phyloP scores from a whole-genome alignment of 2,797 vertebrate species.

The Philypnodon macrostomus region DNA sequence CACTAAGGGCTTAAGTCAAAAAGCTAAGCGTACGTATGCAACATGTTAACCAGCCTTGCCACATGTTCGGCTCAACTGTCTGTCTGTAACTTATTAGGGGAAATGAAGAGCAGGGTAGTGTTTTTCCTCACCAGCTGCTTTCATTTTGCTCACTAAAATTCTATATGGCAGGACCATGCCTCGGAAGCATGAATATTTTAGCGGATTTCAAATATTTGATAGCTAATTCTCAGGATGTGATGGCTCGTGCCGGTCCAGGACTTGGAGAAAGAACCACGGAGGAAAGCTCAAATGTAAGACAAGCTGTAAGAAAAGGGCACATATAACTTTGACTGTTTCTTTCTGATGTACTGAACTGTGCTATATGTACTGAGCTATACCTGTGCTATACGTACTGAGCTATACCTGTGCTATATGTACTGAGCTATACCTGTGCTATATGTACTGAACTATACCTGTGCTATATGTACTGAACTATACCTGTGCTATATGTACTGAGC shows the following conservation, averaged over 20 bases:
- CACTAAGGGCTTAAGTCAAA: constrained; percentile 25
- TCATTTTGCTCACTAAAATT: constrained; percentile 46
- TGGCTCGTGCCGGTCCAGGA: constrained; percentile 35
- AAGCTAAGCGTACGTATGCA: constrained; percentile 48
- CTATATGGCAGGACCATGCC: constrained; percentile 36
- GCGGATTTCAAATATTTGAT: constrained; percentile 53
- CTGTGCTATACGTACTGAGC: constrained; percentile 99
- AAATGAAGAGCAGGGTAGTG: constrained; percentile 52
- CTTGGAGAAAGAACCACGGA: background rate
- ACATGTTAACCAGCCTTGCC: constrained; percentile 40
- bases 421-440: no score
- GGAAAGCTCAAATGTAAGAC: constrained; percentile 7
- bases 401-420: no score
- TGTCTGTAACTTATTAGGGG: constrained; percentile 56
- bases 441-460: no score
- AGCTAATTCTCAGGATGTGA: constrained; percentile 47
- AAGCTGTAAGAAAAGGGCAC: constrained; percentile 1
- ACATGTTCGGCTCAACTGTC: constrained; percentile 54
- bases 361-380: constrained; percentile 75
- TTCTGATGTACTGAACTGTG: no score
- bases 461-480: no score
- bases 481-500: no score
- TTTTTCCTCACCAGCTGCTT: constrained; percentile 57
- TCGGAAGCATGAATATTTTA: constrained; percentile 50
- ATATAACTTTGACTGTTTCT: background rate